Evolutionary conservation across 53 echinoderm and acorn worm species (phyloP).

Genomic region (Crossaster papposus): DNA sequence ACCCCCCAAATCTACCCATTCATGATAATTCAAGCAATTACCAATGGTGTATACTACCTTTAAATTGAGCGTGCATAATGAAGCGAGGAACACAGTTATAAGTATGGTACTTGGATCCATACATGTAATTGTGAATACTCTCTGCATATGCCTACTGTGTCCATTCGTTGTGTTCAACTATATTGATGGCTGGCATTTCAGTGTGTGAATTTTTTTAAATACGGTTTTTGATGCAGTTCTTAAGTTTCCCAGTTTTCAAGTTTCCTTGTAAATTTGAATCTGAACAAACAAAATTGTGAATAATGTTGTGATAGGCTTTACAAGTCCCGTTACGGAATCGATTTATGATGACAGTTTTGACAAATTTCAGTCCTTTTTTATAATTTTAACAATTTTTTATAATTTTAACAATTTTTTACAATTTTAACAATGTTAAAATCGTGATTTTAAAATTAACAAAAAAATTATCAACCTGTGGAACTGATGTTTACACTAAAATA

Average conservation of each 20-base stretch:
- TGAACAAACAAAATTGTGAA: not conserved
- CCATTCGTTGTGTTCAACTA: not conserved
- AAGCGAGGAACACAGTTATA: not conserved
- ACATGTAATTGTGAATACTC: not conserved
- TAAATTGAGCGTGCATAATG: slow-evolving; percentile 14
- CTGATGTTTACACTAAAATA: not conserved
- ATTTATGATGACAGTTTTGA: not conserved
- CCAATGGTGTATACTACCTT: too few relatives aligned
- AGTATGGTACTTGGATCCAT: not conserved
- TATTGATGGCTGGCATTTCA: not conserved
- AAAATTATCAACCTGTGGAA: not conserved
- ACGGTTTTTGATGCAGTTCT: not conserved
- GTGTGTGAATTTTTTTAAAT: not conserved
- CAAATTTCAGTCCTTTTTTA: too few relatives aligned
- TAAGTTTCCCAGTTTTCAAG: too few relatives aligned
- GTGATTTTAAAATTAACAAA: too few relatives aligned
- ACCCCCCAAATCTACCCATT: too few relatives aligned
- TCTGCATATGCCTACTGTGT: not conserved
- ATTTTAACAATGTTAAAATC: too few relatives aligned
- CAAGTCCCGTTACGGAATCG: not conserved
- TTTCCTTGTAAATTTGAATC: not conserved
- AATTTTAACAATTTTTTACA: too few relatives aligned
- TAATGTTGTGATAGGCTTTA: not conserved
- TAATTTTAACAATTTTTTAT: too few relatives aligned
- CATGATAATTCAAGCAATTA: too few relatives aligned